Percentiles rank a stretch among this genome's conserved stretches.
Evolutionary conservation across 2,888 invertebrate genomes (phyloP).

Genomic region (Mayetiola destructor): DNA sequence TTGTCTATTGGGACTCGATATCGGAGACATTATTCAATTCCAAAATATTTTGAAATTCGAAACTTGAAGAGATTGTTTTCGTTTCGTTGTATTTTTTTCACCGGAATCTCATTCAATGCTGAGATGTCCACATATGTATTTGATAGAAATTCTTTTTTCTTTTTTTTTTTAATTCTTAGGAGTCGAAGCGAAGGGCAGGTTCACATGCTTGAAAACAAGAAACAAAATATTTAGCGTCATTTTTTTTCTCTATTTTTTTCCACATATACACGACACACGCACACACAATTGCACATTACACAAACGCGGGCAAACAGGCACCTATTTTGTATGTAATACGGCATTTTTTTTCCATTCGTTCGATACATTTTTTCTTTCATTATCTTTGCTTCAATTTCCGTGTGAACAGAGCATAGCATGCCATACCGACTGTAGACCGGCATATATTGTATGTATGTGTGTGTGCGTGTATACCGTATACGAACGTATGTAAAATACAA

Average conservation of each 20-base stretch:
- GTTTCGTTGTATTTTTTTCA: no score
- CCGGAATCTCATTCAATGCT: no score
- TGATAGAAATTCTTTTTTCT: no score
- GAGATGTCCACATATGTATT: no score
- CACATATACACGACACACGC: not conserved
- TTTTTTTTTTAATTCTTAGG: not conserved
- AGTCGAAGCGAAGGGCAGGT: conserved; percentile 4
- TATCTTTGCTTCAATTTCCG: not conserved
- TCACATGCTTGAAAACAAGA: not conserved
- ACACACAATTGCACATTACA: not conserved
- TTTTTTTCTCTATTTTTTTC: no score
- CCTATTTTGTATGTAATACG: no score
- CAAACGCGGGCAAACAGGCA: no score
- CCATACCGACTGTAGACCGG: conserved; percentile 10
- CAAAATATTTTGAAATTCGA: no score
- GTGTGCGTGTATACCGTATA: not conserved
- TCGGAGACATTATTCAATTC: no score
- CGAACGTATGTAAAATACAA: not conserved
- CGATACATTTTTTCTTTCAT: not conserved
- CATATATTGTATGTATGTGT: conserved; percentile 5
- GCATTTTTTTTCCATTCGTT: conserved; percentile 6
- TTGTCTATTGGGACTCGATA: no score
- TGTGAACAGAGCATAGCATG: conserved; percentile 10
- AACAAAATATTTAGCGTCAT: conserved; percentile 7
- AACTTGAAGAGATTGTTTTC: no score